phyloP scores from a whole-genome alignment of 2,113 vertebrate species.

The Nerophis ophidion region DNA sequence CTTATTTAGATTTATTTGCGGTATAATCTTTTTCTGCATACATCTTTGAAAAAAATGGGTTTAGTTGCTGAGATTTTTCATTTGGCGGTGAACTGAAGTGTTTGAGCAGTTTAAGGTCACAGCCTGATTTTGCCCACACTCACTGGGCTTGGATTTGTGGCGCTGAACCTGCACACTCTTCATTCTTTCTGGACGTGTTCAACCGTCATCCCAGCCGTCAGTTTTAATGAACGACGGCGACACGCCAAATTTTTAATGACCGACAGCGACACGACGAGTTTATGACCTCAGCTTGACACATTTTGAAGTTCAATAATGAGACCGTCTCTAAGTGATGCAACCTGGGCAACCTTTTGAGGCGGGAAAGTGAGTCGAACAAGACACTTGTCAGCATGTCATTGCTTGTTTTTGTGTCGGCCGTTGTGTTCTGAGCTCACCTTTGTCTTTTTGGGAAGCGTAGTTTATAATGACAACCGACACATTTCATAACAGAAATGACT shows the following conservation, averaged over 20 bases:
- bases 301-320: not conserved
- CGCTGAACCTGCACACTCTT: too few relatives aligned
- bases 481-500: too few relatives aligned
- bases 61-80: too few relatives aligned
- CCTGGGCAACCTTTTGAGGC: slow-evolving; percentile 12
- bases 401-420: not conserved
- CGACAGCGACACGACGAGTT: not conserved
- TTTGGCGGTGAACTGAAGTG: too few relatives aligned
- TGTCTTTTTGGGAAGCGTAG: too few relatives aligned
- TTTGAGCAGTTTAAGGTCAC: too few relatives aligned
- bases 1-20: too few relatives aligned
- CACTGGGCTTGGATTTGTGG: too few relatives aligned
- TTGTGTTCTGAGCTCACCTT: not conserved
- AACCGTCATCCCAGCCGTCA: not conserved
- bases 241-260: not conserved
- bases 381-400: not conserved
- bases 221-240: slow-evolving; percentile 5
- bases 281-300: slow-evolving; percentile 14
- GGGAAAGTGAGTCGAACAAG: not conserved
- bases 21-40: too few relatives aligned
- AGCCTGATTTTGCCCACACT: too few relatives aligned
- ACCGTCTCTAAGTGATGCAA: slow-evolving; percentile 10
- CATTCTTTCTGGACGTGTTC: not conserved
- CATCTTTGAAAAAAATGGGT: too few relatives aligned
- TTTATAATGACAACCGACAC: too few relatives aligned